Percentiles rank a stretch among this genome's conserved stretches.
phyloP scores from a whole-genome alignment of 2,888 invertebrate genomes.

The Aethes cnicana region DNA sequence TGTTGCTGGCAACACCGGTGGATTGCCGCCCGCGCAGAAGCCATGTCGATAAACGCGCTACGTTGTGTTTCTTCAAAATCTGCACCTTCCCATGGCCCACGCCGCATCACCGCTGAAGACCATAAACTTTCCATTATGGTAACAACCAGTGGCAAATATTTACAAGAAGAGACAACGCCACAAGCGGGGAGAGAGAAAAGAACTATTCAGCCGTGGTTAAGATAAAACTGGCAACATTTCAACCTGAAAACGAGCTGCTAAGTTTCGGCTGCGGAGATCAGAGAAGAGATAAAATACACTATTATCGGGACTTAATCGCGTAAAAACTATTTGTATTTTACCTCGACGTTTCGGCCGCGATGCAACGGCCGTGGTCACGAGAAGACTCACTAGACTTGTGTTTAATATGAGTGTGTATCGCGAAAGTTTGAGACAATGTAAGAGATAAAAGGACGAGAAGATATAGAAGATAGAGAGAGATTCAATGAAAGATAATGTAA shows the following conservation, averaged over 20 bases:
- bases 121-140: too few species aligned
- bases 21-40: conserved; percentile 48
- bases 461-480: background rate
- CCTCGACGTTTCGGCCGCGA: too few species aligned
- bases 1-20: conserved; percentile 43
- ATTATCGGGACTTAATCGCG: too few species aligned
- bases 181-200: background rate
- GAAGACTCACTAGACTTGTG: too few species aligned
- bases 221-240: background rate
- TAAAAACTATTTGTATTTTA: too few species aligned
- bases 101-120: too few species aligned
- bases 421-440: background rate
- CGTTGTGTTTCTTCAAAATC: conserved; percentile 63
- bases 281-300: too few species aligned
- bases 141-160: conserved; percentile 32
- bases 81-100: conserved; percentile 53
- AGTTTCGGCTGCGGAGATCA: too few species aligned
- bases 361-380: too few species aligned
- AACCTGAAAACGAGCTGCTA: too few species aligned
- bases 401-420: too few species aligned
- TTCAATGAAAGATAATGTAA: background rate
- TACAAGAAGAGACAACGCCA: background rate
- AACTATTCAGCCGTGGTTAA: background rate
- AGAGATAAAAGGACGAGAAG: background rate
- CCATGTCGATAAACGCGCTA: conserved; percentile 51